phyloP scores from a whole-genome alignment of 1,140 invertebrate species.

The Procambarus clarkii region DNA sequence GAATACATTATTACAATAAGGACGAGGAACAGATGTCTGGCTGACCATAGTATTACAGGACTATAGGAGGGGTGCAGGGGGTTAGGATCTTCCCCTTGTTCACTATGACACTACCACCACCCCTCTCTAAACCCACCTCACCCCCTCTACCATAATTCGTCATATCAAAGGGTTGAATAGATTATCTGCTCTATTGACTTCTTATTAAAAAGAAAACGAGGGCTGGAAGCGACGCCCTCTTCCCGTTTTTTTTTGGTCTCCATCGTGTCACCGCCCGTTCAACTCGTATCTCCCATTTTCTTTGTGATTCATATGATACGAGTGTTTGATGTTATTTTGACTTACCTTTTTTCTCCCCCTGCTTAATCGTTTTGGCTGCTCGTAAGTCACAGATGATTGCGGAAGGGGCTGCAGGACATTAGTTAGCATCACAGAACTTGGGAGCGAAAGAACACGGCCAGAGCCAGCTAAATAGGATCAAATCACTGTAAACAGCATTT shows the following conservation, averaged over 20 bases:
- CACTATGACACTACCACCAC: not conserved
- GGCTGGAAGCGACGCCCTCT: not conserved
- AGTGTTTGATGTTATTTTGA: constrained; percentile 10
- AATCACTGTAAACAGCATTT: not conserved
- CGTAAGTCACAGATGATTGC: not conserved
- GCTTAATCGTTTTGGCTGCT: not conserved
- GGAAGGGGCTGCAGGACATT: not conserved
- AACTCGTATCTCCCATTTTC: not conserved
- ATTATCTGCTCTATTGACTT: constrained; percentile 48
- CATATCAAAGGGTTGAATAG: constrained; percentile 39
- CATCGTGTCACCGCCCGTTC: not conserved
- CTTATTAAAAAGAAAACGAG: constrained; percentile 19
- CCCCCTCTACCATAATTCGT: constrained; percentile 24
- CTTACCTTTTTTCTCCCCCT: not conserved
- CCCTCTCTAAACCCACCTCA: not conserved
- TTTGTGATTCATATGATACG: constrained; percentile 41
- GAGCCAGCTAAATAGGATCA: not conserved
- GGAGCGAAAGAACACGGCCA: not conserved
- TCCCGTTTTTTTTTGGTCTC: not conserved
- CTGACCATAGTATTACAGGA: too few species aligned
- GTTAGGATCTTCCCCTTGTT: not conserved
- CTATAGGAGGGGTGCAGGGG: too few species aligned
- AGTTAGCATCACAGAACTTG: too few species aligned
- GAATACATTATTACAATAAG: constrained; percentile 41
- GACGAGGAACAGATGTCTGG: constrained; percentile 15